A percentile compares a stretch with the other conserved stretches of the same genome.
These are phyloP conservation scores for Drosophila ficusphila DNA, from an alignment of 1,140 invertebrate species.

Conservation along the genomic window DNA sequence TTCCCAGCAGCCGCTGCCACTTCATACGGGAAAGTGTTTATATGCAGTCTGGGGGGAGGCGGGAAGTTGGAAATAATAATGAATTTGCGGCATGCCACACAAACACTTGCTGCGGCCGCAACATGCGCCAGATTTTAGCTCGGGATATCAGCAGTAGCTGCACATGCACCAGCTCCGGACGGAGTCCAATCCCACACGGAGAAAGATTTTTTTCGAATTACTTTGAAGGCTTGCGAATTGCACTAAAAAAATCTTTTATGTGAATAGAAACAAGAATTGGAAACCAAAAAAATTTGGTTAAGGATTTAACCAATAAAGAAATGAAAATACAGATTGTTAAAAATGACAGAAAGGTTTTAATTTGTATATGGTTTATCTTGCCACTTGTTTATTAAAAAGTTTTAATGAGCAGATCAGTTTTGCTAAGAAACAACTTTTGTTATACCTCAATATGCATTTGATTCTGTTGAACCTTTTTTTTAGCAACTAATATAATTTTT, in stretches of 20 bases:
- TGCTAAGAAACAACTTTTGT: too few relatives aligned
- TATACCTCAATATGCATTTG: too few relatives aligned
- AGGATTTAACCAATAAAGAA: too few relatives aligned
- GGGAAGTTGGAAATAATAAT: constrained; percentile 68
- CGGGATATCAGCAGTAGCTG: constrained; percentile 70
- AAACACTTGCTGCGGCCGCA: constrained; percentile 71
- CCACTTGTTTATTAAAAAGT: too few relatives aligned
- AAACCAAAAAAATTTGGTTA: too few relatives aligned
- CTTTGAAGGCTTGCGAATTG: neutral
- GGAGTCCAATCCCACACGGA: constrained; percentile 35
- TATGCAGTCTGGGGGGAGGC: constrained; percentile 21
- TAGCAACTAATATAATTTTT: too few relatives aligned
- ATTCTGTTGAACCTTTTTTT: neutral
- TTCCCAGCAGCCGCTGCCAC: constrained; percentile 35
- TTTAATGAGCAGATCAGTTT: too few relatives aligned
- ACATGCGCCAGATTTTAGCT: constrained; percentile 72
- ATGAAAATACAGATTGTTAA: too few relatives aligned
- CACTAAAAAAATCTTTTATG: too few relatives aligned
- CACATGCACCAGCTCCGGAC: constrained; percentile 63
- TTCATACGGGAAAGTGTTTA: constrained; percentile 40
- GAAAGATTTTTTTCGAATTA: constrained; percentile 1
- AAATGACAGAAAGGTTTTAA: too few relatives aligned
- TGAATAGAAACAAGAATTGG: too few relatives aligned
- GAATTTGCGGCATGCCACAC: constrained; percentile 78
- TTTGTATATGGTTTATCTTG: too few relatives aligned